Evolutionary conservation across 2,797 vertebrate genomes (phyloP).

Genomic region (Florisuga fusca): DNA sequence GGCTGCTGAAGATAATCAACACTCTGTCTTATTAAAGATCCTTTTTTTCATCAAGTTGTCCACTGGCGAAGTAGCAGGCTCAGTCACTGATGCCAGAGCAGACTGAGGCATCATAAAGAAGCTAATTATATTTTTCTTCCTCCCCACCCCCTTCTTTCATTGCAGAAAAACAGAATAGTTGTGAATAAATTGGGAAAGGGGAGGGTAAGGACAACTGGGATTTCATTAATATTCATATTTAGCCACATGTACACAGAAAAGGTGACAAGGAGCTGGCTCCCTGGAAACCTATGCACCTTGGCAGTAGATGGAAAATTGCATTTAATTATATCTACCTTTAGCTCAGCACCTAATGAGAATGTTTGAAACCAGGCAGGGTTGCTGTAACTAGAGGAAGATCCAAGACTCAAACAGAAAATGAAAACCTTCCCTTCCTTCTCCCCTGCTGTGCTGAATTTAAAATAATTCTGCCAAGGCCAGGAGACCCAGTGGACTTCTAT

Average conservation of each 20-base stretch:
- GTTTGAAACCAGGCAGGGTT: slow-evolving; percentile 37
- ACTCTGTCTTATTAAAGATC: not conserved
- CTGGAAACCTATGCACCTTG: slow-evolving; percentile 60
- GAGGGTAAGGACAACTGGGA: slow-evolving; percentile 7
- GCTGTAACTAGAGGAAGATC: not conserved
- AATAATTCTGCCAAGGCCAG: not conserved
- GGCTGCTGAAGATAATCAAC: slow-evolving; percentile 12
- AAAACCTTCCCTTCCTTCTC: slow-evolving; percentile 7
- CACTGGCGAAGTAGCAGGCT: slow-evolving; percentile 42
- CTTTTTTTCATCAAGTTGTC: slow-evolving; percentile 49
- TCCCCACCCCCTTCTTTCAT: not conserved
- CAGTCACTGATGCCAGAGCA: slow-evolving; percentile 41
- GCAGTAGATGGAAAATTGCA: slow-evolving; percentile 55
- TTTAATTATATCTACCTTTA: slow-evolving; percentile 68
- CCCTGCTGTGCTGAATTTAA: slow-evolving; percentile 21
- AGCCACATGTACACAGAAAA: slow-evolving; percentile 62
- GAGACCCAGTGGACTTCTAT: slow-evolving; percentile 27
- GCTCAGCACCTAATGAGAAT: slow-evolving; percentile 43
- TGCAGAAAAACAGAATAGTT: slow-evolving; percentile 39
- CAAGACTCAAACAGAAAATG: slow-evolving; percentile 33
- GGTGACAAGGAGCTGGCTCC: slow-evolving; percentile 66
- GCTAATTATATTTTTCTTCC: slow-evolving; percentile 62
- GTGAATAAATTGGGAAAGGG: slow-evolving; percentile 57
- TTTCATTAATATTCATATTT: slow-evolving; percentile 69
- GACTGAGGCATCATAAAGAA: slow-evolving; percentile 26